Evolutionary conservation across 2,113 vertebrate species (phyloP).

Genomic region (Gallinago undulata): DNA sequence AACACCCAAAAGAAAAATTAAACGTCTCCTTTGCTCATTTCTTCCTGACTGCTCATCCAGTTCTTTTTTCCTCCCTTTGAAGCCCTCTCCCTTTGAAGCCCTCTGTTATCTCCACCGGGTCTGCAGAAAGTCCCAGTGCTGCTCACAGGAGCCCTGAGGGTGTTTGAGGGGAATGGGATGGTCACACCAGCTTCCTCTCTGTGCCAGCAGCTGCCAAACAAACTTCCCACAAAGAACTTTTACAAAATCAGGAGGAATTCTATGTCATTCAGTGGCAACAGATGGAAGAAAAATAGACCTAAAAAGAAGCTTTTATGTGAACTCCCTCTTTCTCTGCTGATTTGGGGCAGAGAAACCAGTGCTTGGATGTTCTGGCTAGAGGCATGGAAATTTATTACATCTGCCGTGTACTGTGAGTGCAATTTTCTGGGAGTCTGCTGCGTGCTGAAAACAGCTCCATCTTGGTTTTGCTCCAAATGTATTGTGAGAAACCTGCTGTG

Average conservation of each 20-base stretch:
- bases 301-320: not conserved
- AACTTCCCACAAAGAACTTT: not conserved
- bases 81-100: not conserved
- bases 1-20: not conserved
- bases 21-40: not conserved
- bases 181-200: not conserved
- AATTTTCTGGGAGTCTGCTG: conserved; percentile 55
- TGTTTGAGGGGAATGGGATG: not conserved
- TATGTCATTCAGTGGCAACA: not conserved
- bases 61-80: not conserved
- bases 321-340: not conserved
- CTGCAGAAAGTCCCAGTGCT: not conserved
- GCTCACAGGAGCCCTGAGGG: not conserved
- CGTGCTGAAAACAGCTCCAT: conserved; percentile 40
- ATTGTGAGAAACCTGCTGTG: conserved; percentile 44
- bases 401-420: not conserved
- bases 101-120: not conserved
- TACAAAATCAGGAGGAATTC: not conserved
- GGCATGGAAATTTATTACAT: conserved; percentile 46
- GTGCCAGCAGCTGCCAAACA: not conserved
- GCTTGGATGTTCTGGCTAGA: conserved; percentile 6
- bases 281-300: not conserved
- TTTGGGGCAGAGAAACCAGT: conserved; percentile 2
- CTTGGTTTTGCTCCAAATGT: conserved; percentile 37
- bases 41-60: not conserved